A percentile compares a stretch with the other conserved stretches of the same genome.
Evolutionary conservation across 2,888 invertebrate species (phyloP).

Genomic region (Macrophya alboannulata): DNA sequence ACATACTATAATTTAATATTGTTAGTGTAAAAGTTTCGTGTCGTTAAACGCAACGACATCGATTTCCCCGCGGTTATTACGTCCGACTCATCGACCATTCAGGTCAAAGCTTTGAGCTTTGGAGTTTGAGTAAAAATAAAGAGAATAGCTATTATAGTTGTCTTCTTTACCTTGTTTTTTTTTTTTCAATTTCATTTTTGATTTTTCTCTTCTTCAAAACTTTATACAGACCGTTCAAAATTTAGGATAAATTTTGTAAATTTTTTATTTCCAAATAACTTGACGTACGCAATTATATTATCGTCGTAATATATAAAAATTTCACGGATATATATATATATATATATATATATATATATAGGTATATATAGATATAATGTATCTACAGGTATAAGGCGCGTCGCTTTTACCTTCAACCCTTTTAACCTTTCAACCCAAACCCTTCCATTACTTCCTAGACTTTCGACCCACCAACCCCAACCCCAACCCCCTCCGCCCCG

Average conservation of each 20-base stretch:
- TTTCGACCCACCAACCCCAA: no score
- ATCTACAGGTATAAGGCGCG: neutral
- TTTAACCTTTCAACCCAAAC: slow-evolving; percentile 28
- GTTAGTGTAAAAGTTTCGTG: slow-evolving; percentile 8
- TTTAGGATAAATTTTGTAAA: no score
- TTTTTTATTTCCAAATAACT: neutral
- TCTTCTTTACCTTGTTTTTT: neutral
- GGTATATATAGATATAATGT: no score
- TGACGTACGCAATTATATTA: neutral
- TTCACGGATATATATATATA: neutral
- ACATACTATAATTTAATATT: neutral
- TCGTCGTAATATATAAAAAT: neutral
- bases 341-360: no score
- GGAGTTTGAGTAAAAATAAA: neutral
- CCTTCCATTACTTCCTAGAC: neutral
- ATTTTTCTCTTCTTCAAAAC: neutral
- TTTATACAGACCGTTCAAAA: no score
- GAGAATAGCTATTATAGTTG: neutral
- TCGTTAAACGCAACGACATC: slow-evolving; percentile 17
- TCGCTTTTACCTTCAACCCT: slow-evolving; percentile 14
- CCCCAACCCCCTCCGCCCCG: neutral
- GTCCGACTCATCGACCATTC: slow-evolving; percentile 32
- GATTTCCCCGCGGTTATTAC: neutral
- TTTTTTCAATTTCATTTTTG: neutral
- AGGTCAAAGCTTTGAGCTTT: neutral